Percentiles rank a stretch among this genome's conserved stretches.
Evolutionary conservation across 2,888 invertebrate species (phyloP).

Genomic region (Oligia latruncula): DNA sequence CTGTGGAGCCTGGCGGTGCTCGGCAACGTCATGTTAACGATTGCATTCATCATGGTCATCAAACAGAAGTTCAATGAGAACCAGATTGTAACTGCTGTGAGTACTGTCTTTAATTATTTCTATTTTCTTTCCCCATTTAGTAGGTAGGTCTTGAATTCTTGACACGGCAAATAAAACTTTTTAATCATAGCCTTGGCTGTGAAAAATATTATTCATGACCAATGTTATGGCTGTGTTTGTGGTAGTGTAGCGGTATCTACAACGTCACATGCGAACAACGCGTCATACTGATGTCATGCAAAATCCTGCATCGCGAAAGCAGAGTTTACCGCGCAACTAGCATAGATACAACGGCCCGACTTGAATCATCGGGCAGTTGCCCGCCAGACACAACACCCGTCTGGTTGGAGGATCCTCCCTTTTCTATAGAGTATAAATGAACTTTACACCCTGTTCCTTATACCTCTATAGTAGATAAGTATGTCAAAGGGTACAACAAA

Average conservation of each 20-base stretch:
- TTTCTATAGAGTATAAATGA: too few species aligned
- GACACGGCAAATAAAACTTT: not conserved
- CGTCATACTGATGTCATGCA: too few species aligned
- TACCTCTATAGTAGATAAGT: not conserved
- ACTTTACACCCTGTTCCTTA: too few species aligned
- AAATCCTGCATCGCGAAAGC: too few species aligned
- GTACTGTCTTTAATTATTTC: not conserved
- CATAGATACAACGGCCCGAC: too few species aligned
- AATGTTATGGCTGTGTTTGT: too few species aligned
- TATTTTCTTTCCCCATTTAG: not conserved
- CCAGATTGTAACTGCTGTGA: constrained; percentile 81
- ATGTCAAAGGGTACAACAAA: not conserved
- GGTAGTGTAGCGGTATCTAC: too few species aligned
- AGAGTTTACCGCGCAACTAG: too few species aligned
- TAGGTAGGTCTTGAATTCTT: not conserved
- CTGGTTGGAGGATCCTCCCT: too few species aligned
- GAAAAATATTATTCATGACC: not conserved
- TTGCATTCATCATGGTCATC: constrained; percentile 75
- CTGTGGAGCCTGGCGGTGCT: constrained; percentile 75
- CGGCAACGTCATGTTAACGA: constrained; percentile 69
- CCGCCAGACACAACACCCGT: too few species aligned
- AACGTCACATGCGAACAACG: too few species aligned
- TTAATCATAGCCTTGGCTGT: not conserved
- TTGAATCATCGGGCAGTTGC: too few species aligned
- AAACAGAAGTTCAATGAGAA: constrained; percentile 78